Conservation (phyloP, 2,797 vertebrate species). For the Nothura maculosa region DNA sequence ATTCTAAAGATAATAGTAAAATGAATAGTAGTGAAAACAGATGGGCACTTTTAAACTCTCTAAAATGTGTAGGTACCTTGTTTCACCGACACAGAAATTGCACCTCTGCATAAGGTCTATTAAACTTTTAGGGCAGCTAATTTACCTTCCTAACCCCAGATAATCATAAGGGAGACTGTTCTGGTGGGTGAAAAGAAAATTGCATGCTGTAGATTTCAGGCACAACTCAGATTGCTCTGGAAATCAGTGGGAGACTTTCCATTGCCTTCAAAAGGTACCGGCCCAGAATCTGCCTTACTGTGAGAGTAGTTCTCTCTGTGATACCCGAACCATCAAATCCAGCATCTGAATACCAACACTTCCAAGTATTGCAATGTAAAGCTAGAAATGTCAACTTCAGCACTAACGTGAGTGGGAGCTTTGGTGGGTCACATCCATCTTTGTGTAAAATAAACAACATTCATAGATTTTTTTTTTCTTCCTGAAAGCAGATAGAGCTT, state of each 20-base stretch:
- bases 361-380: not conserved
- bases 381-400: not conserved
- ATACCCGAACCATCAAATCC: fast-evolving
- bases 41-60: not conserved
- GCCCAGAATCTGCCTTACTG: not conserved
- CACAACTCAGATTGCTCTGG: not conserved
- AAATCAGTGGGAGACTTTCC: not conserved
- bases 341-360: not conserved
- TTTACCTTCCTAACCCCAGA: not conserved
- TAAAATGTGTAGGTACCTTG: not conserved
- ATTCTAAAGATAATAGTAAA: not conserved
- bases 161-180: not conserved
- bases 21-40: not conserved
- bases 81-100: not conserved
- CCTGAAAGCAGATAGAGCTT: not conserved
- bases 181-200: not conserved
- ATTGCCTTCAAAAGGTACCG: not conserved
- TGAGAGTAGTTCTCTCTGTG: not conserved
- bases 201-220: not conserved
- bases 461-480: not conserved
- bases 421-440: not conserved
- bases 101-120: not conserved
- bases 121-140: not conserved
- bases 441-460: not conserved
- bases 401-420: not conserved